Evolutionary conservation across 2,113 vertebrate genomes (phyloP).

Genomic region (Thinocorus orbignyianus): DNA sequence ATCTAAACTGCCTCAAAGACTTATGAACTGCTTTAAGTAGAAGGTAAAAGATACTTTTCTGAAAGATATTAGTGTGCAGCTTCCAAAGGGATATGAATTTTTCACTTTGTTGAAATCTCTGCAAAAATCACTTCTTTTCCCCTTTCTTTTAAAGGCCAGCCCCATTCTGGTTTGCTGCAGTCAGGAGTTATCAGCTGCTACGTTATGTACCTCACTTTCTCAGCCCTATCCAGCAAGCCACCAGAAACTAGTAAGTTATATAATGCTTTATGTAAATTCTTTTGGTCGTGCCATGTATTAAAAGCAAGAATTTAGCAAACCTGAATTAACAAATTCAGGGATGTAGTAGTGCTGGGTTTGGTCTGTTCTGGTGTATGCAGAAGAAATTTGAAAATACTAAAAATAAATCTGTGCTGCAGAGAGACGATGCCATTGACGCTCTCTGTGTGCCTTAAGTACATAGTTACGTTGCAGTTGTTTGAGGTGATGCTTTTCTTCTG

Average conservation of each 20-base stretch:
- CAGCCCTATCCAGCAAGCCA: constrained; percentile 93
- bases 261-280: neutral
- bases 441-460: neutral
- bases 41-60: neutral
- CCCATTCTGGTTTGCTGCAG: constrained; percentile 91
- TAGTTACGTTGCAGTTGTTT: neutral
- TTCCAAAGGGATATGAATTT: neutral
- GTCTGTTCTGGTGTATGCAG: neutral
- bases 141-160: constrained; percentile 80
- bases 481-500: neutral
- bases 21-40: neutral
- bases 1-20: neutral
- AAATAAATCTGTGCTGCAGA: neutral
- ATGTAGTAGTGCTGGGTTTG: neutral
- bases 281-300: neutral
- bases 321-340: neutral
- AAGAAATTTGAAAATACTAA: neutral
- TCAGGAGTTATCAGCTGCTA: constrained; percentile 95
- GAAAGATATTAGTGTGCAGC: neutral
- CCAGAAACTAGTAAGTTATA: constrained; percentile 82
- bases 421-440: neutral
- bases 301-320: neutral
- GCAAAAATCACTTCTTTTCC: neutral
- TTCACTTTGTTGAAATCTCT: neutral
- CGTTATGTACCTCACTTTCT: constrained; percentile 97